These are phyloP conservation scores for Deroplatys truncata DNA, from an alignment of 2,888 invertebrate species.

Conservation along the genomic window DNA sequence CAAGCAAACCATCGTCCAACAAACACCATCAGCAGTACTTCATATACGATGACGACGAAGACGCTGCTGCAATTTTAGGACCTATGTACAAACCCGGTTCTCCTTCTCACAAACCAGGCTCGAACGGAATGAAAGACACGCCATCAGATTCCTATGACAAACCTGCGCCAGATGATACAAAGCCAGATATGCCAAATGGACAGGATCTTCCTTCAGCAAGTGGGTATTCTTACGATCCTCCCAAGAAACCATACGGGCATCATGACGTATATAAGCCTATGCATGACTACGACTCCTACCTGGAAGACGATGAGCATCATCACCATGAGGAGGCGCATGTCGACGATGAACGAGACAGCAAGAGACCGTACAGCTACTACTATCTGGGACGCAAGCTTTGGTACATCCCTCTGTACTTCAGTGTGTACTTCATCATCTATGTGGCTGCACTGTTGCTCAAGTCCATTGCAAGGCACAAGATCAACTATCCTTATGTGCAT, in stretches of 20 bases:
- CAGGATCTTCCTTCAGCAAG: neutral
- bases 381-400: conserved; percentile 70
- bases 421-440: conserved; percentile 61
- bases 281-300: conserved; percentile 3
- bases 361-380: conserved; percentile 62
- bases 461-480: conserved; percentile 68
- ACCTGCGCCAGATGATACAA: neutral
- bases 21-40: neutral
- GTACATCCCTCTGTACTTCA: conserved; percentile 71
- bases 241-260: neutral
- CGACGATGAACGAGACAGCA: conserved; percentile 35
- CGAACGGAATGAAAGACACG: neutral
- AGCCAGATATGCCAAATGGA: neutral
- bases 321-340: neutral
- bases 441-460: conserved; percentile 68
- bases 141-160: neutral
- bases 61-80: neutral
- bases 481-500: conserved; percentile 44
- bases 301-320: neutral
- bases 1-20: neutral
- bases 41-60: neutral
- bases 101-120: neutral
- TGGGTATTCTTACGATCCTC: neutral
- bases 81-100: neutral
- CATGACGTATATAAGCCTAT: neutral